These are phyloP conservation scores for Brachionus koreanus DNA, from an alignment of 1,140 invertebrate species.

Conservation along the genomic window DNA sequence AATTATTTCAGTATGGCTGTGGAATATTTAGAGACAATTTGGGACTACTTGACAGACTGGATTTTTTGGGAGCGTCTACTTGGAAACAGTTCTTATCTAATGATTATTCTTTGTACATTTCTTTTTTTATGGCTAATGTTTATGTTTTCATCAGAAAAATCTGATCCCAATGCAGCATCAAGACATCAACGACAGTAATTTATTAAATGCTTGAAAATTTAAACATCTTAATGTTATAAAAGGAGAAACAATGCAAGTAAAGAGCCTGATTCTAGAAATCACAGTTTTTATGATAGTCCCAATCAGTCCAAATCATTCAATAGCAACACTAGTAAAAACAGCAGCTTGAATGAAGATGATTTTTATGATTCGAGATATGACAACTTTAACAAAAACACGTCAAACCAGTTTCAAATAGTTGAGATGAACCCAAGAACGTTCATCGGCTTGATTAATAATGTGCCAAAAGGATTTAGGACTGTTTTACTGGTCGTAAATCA, in stretches of 20 bases:
- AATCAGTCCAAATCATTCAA: neutral
- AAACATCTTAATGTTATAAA: neutral
- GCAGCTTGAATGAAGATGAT: neutral
- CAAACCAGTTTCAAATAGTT: constrained; percentile 27
- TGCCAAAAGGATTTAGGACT: constrained; percentile 32
- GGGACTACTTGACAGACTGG: constrained; percentile 23
- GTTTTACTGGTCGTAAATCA: constrained; percentile 4
- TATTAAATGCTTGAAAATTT: neutral
- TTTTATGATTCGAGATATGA: neutral
- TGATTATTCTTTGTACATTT: constrained; percentile 33
- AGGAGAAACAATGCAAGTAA: neutral
- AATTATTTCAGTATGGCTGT: neutral
- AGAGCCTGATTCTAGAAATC: neutral
- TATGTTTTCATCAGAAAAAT: constrained; percentile 43
- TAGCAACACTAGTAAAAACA: neutral
- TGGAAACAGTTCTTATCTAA: constrained; percentile 32
- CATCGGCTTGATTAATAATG: neutral
- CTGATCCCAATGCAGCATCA: neutral
- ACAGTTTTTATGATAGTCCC: neutral
- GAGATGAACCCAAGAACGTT: constrained; percentile 23
- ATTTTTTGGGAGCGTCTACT: constrained; percentile 21
- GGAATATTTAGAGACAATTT: neutral
- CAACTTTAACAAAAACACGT: constrained; percentile 17
- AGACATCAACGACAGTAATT: neutral
- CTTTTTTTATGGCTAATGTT: constrained; percentile 34